These are phyloP conservation scores for Oncopodura yosiiana DNA, from an alignment of 1,140 invertebrate genomes.

Conservation along the genomic window DNA sequence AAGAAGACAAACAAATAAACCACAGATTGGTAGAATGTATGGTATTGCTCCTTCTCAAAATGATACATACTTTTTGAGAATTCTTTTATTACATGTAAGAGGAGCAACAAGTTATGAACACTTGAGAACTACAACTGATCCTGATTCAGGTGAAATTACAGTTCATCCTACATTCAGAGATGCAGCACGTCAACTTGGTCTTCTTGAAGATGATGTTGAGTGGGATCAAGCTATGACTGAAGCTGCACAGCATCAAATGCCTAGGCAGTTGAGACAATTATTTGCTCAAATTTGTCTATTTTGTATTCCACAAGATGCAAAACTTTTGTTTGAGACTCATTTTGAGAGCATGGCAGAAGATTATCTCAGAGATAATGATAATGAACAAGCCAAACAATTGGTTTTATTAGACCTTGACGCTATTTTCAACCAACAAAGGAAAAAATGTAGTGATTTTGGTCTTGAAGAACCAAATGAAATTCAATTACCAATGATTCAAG, in stretches of 20 bases:
- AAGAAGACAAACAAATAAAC: not conserved
- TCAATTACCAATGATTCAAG: not conserved
- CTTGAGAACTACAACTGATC: no score
- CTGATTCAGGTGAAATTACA: no score
- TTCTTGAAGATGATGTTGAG: conserved; percentile 28
- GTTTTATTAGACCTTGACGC: not conserved
- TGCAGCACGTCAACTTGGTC: conserved; percentile 21
- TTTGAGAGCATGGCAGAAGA: not conserved
- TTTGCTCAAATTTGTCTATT: conserved; percentile 33
- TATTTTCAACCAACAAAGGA: not conserved
- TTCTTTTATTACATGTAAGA: conserved; percentile 34
- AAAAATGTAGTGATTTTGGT: not conserved
- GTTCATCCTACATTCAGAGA: conserved; percentile 32
- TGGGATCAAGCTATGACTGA: conserved; percentile 25
- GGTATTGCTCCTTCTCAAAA: not conserved
- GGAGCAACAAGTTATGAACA: conserved; percentile 32
- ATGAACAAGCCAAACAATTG: not conserved
- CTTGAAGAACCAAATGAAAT: not conserved
- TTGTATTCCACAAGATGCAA: conserved; percentile 23
- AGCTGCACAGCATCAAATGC: conserved; percentile 7
- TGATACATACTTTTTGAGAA: conserved; percentile 32
- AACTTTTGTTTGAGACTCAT: not conserved
- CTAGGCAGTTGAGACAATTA: conserved; percentile 28
- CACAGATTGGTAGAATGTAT: not conserved
- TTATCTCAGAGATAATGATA: not conserved